Percentiles rank a stretch among this genome's conserved stretches.
phyloP scores from a whole-genome alignment of 2,797 vertebrate genomes.

The Tenualosa thibaudeaui region DNA sequence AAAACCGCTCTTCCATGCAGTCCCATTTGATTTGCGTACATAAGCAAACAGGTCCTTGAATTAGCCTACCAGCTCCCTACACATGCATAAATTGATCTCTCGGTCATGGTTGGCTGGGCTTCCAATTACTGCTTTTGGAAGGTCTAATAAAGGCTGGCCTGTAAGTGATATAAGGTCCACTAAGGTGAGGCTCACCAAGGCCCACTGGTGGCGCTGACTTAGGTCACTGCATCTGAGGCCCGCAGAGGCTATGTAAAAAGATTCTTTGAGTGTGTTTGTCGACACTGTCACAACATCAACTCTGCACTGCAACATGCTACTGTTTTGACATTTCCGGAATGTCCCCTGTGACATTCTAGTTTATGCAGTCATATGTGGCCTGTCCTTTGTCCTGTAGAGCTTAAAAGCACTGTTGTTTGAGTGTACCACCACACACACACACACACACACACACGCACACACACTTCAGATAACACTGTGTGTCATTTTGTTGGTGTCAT shows the following conservation, averaged over 20 bases:
- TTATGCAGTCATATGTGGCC: not conserved
- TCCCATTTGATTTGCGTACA: slow-evolving; percentile 23
- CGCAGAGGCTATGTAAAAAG: not conserved
- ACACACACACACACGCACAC: not conserved
- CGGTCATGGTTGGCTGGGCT: not conserved
- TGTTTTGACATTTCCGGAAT: not conserved
- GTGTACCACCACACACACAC: not conserved
- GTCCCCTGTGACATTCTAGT: not conserved
- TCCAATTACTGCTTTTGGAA: slow-evolving; percentile 28
- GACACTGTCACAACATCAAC: not conserved
- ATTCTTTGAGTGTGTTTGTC: not conserved
- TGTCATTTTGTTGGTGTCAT: not conserved
- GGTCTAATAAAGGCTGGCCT: slow-evolving; percentile 34
- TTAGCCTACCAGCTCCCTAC: slow-evolving; percentile 27
- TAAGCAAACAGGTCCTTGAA: slow-evolving; percentile 24
- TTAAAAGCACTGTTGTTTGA: not conserved
- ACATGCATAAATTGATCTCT: slow-evolving; percentile 38
- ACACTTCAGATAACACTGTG: not conserved
- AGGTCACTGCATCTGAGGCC: not conserved
- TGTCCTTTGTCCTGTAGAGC: not conserved
- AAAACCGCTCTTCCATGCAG: slow-evolving; percentile 7
- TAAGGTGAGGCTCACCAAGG: slow-evolving; percentile 23
- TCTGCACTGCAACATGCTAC: not conserved
- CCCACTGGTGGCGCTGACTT: not conserved
- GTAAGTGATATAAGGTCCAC: slow-evolving; percentile 25